Percentiles rank a stretch among this genome's conserved stretches.
These are phyloP conservation scores for Callyntrura guangdongensis DNA, from an alignment of 2,888 invertebrate genomes.

Conservation along the genomic window DNA sequence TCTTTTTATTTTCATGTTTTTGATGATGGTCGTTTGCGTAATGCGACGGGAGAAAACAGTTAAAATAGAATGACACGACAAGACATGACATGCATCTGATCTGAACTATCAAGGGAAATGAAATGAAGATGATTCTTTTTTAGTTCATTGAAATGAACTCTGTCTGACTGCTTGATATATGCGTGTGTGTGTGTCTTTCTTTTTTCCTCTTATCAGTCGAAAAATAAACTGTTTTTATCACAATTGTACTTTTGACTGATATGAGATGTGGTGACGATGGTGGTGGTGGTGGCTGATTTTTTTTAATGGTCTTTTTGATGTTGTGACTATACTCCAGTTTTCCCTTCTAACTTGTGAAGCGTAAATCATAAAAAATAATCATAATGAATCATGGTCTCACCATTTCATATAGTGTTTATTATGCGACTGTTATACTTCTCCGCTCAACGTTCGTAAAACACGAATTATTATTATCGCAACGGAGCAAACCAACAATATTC, in stretches of 20 bases:
- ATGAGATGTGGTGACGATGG: not conserved
- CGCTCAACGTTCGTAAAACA: too few relatives aligned
- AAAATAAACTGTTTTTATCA: constrained; percentile 39
- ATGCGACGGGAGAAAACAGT: constrained; percentile 2
- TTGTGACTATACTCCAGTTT: constrained; percentile 34
- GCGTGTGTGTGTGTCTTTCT: not conserved
- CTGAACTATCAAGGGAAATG: constrained; percentile 10
- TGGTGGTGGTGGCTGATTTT: too few relatives aligned
- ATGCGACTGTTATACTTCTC: not conserved
- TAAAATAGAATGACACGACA: constrained; percentile 34
- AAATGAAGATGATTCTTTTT: constrained; percentile 22
- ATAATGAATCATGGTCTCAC: constrained; percentile 57
- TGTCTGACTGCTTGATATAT: not conserved
- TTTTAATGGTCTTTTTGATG: not conserved
- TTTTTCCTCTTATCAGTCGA: constrained; percentile 30
- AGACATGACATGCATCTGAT: constrained; percentile 3
- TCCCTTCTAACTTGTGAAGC: not conserved
- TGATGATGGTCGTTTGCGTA: constrained; percentile 26
- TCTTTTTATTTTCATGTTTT: constrained; percentile 5
- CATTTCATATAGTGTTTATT: constrained; percentile 30
- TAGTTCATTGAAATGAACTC: constrained; percentile 37
- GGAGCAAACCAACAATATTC: constrained; percentile 35
- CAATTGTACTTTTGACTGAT: constrained; percentile 53
- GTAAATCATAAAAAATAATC: constrained; percentile 33
- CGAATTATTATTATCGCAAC: not conserved